A percentile compares a stretch with the other conserved stretches of the same genome.
These are phyloP conservation scores for Cassiopea xamachana DNA, from an alignment of 30 jellyfish, hydroid and myxozoan genomes.

Conservation along the genomic window DNA sequence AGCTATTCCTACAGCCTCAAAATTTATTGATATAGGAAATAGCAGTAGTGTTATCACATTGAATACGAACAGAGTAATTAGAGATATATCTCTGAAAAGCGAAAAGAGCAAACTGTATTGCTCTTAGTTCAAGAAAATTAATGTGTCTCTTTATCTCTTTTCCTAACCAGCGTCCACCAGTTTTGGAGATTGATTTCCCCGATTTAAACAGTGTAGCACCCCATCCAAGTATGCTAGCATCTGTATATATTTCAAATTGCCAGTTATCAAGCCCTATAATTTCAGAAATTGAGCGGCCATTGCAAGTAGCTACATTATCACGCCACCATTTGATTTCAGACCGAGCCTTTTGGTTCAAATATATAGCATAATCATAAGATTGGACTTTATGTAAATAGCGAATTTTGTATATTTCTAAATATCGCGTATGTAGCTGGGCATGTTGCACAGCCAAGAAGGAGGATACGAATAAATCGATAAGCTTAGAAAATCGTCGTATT, in stretches of 20 bases:
- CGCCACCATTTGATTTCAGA: constrained; percentile 12
- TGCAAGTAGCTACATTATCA: neutral
- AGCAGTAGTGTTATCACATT: constrained; percentile 1
- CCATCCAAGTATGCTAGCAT: neutral
- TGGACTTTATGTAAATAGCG: neutral
- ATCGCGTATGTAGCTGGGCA: neutral
- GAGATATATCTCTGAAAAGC: neutral
- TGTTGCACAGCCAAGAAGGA: neutral
- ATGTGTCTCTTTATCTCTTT: neutral
- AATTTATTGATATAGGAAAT: constrained; percentile 1
- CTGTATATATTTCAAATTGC: neutral
- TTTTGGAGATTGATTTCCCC: neutral
- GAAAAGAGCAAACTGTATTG: constrained; percentile 11
- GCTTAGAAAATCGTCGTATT: neutral
- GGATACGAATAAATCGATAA: neutral
- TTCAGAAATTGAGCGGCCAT: neutral
- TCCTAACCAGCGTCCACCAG: neutral
- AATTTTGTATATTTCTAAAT: neutral
- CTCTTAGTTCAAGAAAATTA: neutral
- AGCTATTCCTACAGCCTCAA: constrained; percentile 6
- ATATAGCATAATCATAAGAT: neutral
- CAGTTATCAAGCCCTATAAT: neutral
- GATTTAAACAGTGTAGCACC: neutral
- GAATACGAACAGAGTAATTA: neutral
- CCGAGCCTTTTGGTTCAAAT: neutral